Evolutionary conservation across 2,113 vertebrate genomes (phyloP).

Genomic region (Mus musculus): GRCm39 chr1:125461501-125462000

Average conservation of each 20-base stretch:
- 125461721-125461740: not conserved
- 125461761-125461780: not conserved
- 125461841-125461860: not conserved
- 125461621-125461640: too few species aligned
- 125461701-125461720: not conserved
- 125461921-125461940: constrained; percentile 47
- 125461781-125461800: not conserved
- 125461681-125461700: too few species aligned
- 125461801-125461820: not conserved
- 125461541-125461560: too few species aligned
- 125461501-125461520: too few species aligned
- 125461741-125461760: not conserved
- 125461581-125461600: too few species aligned
- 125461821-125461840: not conserved
- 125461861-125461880: not conserved
- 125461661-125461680: too few species aligned
- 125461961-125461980: constrained; percentile 54
- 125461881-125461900: not conserved
- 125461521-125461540: too few species aligned
- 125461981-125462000: not conserved
- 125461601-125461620: too few species aligned
- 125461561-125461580: too few species aligned
- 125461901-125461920: constrained; percentile 29
- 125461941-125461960: not conserved
- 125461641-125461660: too few species aligned